phyloP scores from a whole-genome alignment of 2,113 vertebrate species.

The Tapirus terrestris region DNA sequence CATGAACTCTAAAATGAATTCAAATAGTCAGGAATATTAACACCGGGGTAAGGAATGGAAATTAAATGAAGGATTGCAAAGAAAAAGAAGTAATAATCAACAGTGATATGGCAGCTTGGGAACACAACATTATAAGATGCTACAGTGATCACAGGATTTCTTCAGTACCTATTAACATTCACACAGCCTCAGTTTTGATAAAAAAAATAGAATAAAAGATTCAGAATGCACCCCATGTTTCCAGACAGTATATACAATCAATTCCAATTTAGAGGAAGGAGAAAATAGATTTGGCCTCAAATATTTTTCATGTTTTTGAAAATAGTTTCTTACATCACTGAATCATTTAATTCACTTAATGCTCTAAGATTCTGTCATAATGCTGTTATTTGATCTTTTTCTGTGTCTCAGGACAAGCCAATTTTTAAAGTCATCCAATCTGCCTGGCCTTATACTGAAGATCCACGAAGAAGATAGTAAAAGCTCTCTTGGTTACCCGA shows the following conservation, averaged over 20 bases:
- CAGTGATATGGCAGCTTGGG: background rate
- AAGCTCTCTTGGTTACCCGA: background rate
- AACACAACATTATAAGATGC: conserved; percentile 54
- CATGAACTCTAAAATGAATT: conserved; percentile 63
- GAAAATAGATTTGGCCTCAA: background rate
- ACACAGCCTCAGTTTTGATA: background rate
- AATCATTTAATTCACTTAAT: conserved; percentile 13
- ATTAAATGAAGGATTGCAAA: conserved; percentile 60
- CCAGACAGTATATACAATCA: conserved; percentile 22
- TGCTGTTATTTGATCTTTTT: background rate
- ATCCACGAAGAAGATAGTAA: background rate
- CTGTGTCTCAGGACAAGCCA: background rate
- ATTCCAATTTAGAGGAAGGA: background rate
- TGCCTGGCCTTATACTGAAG: background rate
- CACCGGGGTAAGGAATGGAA: background rate
- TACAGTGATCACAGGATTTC: conserved; percentile 38
- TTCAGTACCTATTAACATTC: conserved; percentile 49
- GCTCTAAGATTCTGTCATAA: background rate
- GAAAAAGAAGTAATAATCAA: conserved; percentile 51
- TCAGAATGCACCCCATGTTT: background rate
- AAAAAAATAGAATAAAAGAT: conserved; percentile 51
- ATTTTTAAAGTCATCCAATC: background rate
- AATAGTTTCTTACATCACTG: background rate
- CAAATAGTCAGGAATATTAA: conserved; percentile 63
- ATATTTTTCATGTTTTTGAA: conserved; percentile 29